Percentiles rank a stretch among this genome's conserved stretches.
These are phyloP conservation scores for Bruchidius siliquastri DNA, from an alignment of 2,888 invertebrate genomes.

Conservation along the genomic window DNA sequence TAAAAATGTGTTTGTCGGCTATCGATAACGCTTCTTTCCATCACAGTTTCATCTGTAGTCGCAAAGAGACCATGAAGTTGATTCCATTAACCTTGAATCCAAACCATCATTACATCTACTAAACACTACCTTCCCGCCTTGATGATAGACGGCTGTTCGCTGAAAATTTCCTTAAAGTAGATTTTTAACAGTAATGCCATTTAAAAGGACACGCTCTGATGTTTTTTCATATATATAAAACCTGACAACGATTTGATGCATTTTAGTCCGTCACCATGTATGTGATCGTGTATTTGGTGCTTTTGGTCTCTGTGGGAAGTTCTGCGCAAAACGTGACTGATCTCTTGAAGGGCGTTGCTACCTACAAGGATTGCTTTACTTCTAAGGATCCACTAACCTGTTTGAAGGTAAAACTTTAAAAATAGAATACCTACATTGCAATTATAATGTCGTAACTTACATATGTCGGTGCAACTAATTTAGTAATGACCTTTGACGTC, in stretches of 20 bases:
- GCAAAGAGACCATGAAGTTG: slow-evolving; percentile 32
- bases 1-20: neutral
- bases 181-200: slow-evolving; percentile 21
- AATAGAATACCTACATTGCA: too few relatives aligned
- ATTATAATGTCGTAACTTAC: too few relatives aligned
- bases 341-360: slow-evolving; percentile 23
- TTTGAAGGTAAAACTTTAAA: slow-evolving; percentile 32
- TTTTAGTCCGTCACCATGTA: slow-evolving; percentile 20
- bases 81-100: slow-evolving; percentile 27
- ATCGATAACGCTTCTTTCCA: neutral
- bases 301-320: slow-evolving; percentile 8
- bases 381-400: slow-evolving; percentile 42
- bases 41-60: neutral
- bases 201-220: slow-evolving; percentile 31
- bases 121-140: neutral
- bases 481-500: too few relatives aligned
- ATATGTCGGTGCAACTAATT: too few relatives aligned
- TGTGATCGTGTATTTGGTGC: neutral
- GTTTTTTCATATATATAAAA: slow-evolving; percentile 32
- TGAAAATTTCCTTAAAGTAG: slow-evolving; percentile 19
- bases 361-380: slow-evolving; percentile 39
- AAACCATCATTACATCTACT: slow-evolving; percentile 17
- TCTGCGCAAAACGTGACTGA: slow-evolving; percentile 18
- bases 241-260: slow-evolving; percentile 13
- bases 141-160: slow-evolving; percentile 16